These are phyloP conservation scores for Oncorhynchus keta DNA, from an alignment of 2,113 vertebrate species.

Conservation along the genomic window DNA sequence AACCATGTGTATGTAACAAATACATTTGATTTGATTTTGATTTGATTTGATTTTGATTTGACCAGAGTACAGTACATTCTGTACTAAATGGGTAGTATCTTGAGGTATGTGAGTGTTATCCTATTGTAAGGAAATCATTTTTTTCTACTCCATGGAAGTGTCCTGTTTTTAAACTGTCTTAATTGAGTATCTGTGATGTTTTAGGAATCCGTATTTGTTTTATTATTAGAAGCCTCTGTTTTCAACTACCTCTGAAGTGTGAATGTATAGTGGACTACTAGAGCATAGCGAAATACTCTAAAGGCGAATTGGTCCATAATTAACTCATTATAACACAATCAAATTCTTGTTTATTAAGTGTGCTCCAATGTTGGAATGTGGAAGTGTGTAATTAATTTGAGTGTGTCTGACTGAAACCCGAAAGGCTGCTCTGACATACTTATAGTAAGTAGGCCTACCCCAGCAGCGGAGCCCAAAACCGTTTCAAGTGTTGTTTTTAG, in stretches of 20 bases:
- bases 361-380: conserved; percentile 6
- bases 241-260: no score
- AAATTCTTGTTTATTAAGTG: conserved; percentile 21
- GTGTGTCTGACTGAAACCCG: conserved; percentile 5
- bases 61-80: neutral
- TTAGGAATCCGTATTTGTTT: conserved; percentile 3
- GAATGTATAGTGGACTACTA: neutral
- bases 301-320: neutral
- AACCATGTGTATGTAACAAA: no score
- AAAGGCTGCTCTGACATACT: conserved; percentile 13
- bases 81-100: neutral
- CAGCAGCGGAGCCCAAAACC: conserved; percentile 33
- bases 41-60: no score
- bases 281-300: neutral
- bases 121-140: no score
- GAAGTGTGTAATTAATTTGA: conserved; percentile 8
- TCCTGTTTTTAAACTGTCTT: no score
- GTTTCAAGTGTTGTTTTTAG: conserved; percentile 50
- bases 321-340: conserved; percentile 15
- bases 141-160: no score
- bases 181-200: conserved; percentile 9
- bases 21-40: no score
- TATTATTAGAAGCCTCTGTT: conserved; percentile 3
- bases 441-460: neutral
- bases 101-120: conserved; percentile 3